A percentile compares a stretch with the other conserved stretches of the same genome.
Conservation (phyloP, 1,140 invertebrate species). For the Bilobella aurantiaca region DNA sequence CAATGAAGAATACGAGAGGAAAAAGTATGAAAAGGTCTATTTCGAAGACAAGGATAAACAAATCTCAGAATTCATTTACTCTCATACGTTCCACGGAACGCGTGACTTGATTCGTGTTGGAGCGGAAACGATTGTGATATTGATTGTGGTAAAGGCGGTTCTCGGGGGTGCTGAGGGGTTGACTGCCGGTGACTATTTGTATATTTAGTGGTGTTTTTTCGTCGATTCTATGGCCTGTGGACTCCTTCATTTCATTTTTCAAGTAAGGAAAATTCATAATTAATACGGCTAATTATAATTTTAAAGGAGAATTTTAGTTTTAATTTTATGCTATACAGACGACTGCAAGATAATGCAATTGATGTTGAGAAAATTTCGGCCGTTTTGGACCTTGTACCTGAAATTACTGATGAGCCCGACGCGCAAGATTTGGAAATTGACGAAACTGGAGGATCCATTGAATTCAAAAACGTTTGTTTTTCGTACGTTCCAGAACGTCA, state of each 20-base stretch:
- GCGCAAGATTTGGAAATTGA: constrained; percentile 39
- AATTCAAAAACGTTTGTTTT: constrained; percentile 48
- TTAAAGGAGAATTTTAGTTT: neutral
- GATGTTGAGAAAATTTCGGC: constrained; percentile 48
- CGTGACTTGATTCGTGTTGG: constrained; percentile 42
- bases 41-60: neutral
- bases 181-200: constrained; percentile 85
- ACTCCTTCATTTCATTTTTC: constrained; percentile 99
- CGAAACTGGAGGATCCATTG: constrained; percentile 41
- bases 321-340: constrained; percentile 44
- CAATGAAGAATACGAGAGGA: constrained; percentile 80
- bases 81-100: neutral
- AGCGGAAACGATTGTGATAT: constrained; percentile 71
- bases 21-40: constrained; percentile 61
- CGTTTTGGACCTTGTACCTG: constrained; percentile 44
- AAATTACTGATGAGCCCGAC: constrained; percentile 45
- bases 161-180: constrained; percentile 44
- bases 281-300: neutral
- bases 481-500: constrained; percentile 44
- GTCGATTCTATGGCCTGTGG: constrained; percentile 88
- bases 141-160: constrained; percentile 62
- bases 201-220: constrained; percentile 91
- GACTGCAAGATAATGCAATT: constrained; percentile 43
- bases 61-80: neutral
- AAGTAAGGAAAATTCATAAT: constrained; percentile 50